A percentile compares a stretch with the other conserved stretches of the same genome.
These are phyloP conservation scores for Anarrhichthys ocellatus DNA, from an alignment of 2,113 vertebrate genomes.

Conservation along the genomic window DNA sequence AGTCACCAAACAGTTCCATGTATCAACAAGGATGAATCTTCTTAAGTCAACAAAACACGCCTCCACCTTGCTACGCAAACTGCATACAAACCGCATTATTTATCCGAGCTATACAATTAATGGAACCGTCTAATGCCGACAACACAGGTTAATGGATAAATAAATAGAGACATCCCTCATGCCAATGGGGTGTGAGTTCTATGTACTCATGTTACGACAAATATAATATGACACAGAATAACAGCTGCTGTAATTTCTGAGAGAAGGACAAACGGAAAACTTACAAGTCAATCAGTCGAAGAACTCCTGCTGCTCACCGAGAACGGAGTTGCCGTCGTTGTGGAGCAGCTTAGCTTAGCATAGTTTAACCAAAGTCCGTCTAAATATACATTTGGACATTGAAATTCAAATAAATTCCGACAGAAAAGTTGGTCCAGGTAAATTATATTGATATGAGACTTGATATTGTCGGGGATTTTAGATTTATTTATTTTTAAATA, in stretches of 20 bases:
- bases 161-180: constrained; percentile 7
- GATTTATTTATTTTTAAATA: not conserved
- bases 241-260: not conserved
- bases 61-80: not conserved
- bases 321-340: not conserved
- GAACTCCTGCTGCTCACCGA: not conserved
- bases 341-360: not conserved
- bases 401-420: not conserved
- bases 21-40: not conserved
- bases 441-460: not conserved
- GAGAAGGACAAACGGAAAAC: not conserved
- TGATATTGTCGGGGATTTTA: not conserved
- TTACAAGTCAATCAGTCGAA: not conserved
- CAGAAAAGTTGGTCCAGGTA: not conserved
- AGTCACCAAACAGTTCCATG: not conserved
- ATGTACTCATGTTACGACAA: not conserved
- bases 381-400: not conserved
- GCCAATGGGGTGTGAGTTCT: not conserved
- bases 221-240: not conserved
- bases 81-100: not conserved
- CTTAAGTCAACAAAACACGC: constrained; percentile 5
- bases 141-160: not conserved
- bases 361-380: not conserved
- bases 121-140: not conserved
- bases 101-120: not conserved